Evolutionary conservation across 2,888 invertebrate genomes (phyloP), one percentile per base, ranked within the genome.

Genomic region (Neoitamus cyanurus): DNA sequence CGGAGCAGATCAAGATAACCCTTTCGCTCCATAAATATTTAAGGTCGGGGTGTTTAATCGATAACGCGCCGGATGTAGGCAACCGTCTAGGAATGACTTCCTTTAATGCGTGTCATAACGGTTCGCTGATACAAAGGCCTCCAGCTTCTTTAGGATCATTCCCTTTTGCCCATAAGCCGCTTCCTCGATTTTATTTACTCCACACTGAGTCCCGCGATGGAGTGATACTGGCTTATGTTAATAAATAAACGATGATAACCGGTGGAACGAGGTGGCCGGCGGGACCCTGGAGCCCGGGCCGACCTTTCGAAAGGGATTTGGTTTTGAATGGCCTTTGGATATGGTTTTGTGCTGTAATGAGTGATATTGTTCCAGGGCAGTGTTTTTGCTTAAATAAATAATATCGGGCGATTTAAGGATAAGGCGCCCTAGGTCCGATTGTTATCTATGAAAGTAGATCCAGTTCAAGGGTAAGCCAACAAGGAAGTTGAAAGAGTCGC

Each of bases 21-120:
- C 77, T 77, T 77, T 77, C 77, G 77, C 46, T 30, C n/a, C 77
- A 77, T 77, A 77, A 77, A 77, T 77, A 77, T 77, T 77, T 77
- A 77, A 77, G 77, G 77, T 42, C 46, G 75, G 42, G 77, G 77
- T 77, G 77, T 77, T 77, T 77, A 77, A 77, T 77, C 77, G 77
- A 77, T 77, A 77, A 34, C 77, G 28, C 77, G 15, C 77, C 77
- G 77, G 77, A 77, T 77, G 77, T 77, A 77, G 77, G 77, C 42
- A 25, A 11, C 30, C 46, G 46, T 42, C 15, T 77, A 15, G 37
- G 46, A 77, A 77, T 77, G 77, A 42, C 77, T 77, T 48, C 77
- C 77, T 77, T 13, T 77, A 77, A 77, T 77, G 77, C 46, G 46
- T 77, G 46, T 46, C 48, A 77, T 77, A 77, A 77, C 48, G 77